A percentile compares a stretch with the other conserved stretches of the same genome.
Conservation (phyloP, 2,888 invertebrate species). For the Drosophila algonquin region DNA sequence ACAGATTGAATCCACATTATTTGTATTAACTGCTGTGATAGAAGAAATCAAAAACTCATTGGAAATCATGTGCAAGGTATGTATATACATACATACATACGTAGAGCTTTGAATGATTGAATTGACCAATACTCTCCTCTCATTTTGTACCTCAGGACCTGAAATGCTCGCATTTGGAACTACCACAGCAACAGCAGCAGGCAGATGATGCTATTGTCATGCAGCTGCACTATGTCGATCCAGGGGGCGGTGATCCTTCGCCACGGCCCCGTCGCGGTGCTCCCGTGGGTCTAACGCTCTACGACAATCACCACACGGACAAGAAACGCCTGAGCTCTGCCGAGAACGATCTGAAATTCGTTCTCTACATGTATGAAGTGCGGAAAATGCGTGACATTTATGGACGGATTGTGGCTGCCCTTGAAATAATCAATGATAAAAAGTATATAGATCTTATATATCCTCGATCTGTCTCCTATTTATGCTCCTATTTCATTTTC, state of each 20-base stretch:
- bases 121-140: background rate
- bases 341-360: constrained; percentile 82
- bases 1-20: constrained; percentile 87
- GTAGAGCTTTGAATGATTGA: background rate
- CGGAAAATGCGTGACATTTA: constrained; percentile 83
- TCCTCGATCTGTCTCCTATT: no score
- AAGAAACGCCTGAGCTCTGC: constrained; percentile 69
- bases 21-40: constrained; percentile 86
- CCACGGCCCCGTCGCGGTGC: constrained; percentile 72
- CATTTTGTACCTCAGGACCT: constrained; percentile 59
- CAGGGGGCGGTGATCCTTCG: constrained; percentile 45
- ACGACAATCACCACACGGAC: constrained; percentile 69
- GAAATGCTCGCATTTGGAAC: constrained; percentile 80
- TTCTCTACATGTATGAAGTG: constrained; percentile 82
- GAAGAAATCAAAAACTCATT: constrained; percentile 86
- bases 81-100: background rate
- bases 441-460: constrained; percentile 59
- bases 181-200: constrained; percentile 68
- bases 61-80: constrained; percentile 86
- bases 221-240: constrained; percentile 62
- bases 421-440: constrained; percentile 81
- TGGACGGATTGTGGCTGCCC: constrained; percentile 78
- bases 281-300: constrained; percentile 69
- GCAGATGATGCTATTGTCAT: constrained; percentile 68
- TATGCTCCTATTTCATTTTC: background rate